Conservation (phyloP, 2,888 invertebrate species). For the Tineola bisselliella region DNA sequence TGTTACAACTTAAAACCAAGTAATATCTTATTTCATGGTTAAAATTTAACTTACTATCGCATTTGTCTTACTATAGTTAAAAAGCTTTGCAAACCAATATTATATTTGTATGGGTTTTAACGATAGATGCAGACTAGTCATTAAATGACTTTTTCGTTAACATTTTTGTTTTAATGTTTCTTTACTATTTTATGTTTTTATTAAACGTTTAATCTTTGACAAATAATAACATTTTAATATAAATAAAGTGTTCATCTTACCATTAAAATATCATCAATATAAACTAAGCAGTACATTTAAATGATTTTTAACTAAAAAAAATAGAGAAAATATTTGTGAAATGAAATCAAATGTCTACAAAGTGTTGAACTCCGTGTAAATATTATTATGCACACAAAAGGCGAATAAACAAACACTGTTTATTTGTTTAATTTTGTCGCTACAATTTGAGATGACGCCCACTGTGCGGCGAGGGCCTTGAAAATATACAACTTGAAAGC, state of each 20-base stretch:
- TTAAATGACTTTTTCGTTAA: too few relatives aligned
- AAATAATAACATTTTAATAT: too few relatives aligned
- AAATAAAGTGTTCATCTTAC: neutral
- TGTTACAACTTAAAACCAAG: too few relatives aligned
- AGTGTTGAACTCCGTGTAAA: neutral
- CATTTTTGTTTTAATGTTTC: too few relatives aligned
- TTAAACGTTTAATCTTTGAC: too few relatives aligned
- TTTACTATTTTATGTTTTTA: too few relatives aligned
- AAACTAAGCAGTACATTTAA: neutral
- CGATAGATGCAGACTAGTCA: too few relatives aligned
- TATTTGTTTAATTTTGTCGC: conserved; percentile 11
- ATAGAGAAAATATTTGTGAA: neutral
- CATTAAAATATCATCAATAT: neutral
- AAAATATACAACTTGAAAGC: conserved; percentile 4
- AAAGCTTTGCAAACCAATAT: too few relatives aligned
- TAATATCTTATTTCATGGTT: too few relatives aligned
- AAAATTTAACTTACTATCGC: too few relatives aligned
- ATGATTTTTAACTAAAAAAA: neutral
- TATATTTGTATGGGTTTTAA: too few relatives aligned
- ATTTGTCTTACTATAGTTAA: too few relatives aligned
- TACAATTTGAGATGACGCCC: neutral
- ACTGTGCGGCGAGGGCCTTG: neutral
- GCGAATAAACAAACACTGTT: conserved; percentile 4
- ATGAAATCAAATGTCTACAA: neutral
- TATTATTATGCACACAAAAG: neutral